phyloP scores from a whole-genome alignment of 2,113 vertebrate genomes.

The Dendropsophus ebraccatus region DNA sequence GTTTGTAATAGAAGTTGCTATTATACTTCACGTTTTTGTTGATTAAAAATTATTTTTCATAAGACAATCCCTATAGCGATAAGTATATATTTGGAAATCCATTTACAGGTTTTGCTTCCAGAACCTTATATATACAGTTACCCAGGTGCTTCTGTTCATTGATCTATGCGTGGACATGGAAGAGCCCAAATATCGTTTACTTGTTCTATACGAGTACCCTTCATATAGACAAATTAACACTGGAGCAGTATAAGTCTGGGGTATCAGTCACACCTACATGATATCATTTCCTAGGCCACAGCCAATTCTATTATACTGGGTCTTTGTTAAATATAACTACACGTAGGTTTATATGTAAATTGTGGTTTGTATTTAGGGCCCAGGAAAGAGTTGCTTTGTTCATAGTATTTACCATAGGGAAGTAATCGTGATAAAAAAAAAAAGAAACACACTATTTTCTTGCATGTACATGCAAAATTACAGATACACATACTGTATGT shows the following conservation, averaged over 20 bases:
- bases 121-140: too few species aligned
- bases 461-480: conserved; percentile 4
- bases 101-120: too few species aligned
- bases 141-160: too few species aligned
- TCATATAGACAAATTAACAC: not conserved
- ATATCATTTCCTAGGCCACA: not conserved
- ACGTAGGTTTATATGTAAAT: not conserved
- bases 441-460: not conserved
- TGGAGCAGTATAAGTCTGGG: not conserved
- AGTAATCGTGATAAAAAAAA: not conserved
- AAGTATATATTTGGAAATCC: too few species aligned
- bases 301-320: conserved; percentile 25
- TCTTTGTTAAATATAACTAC: not conserved
- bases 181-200: too few species aligned
- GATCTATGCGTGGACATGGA: too few species aligned
- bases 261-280: conserved; percentile 4
- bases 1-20: too few species aligned
- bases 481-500: conserved; percentile 22
- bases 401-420: conserved; percentile 5
- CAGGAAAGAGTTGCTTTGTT: conserved; percentile 9
- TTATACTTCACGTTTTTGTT: too few species aligned
- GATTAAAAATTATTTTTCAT: too few species aligned
- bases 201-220: not conserved
- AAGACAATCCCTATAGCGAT: too few species aligned
- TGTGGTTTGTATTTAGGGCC: conserved; percentile 15